phyloP scores from a whole-genome alignment of 2,797 vertebrate genomes.

The Lagocephalus sceleratus region DNA sequence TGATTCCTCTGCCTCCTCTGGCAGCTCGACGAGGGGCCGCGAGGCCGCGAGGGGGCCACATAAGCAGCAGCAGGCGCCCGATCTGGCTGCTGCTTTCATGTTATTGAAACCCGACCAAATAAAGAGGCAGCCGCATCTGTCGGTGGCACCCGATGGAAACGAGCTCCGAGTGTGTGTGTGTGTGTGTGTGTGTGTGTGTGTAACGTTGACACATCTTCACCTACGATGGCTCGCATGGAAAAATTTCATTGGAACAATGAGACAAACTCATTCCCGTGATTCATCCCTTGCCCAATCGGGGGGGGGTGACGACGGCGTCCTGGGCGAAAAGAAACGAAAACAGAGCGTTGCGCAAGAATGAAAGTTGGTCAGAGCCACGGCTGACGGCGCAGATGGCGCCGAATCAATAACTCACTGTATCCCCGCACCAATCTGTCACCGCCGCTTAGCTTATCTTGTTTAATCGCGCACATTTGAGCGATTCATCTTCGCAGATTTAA shows the following conservation, averaged over 20 bases:
- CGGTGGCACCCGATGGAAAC: conserved; percentile 63
- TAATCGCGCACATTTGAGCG: conserved; percentile 32
- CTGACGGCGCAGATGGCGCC: conserved; percentile 35
- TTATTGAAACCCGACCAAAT: conserved; percentile 73
- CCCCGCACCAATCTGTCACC: conserved; percentile 22
- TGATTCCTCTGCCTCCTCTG: conserved; percentile 50
- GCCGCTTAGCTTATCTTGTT: conserved; percentile 27
- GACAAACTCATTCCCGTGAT: conserved; percentile 44
- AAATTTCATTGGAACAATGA: conserved; percentile 49
- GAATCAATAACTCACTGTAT: conserved; percentile 45
- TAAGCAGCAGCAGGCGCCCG: conserved; percentile 60
- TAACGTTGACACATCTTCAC: conserved; percentile 12
- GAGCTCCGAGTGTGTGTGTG: conserved; percentile 20
- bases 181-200: conserved; percentile 1
- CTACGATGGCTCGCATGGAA: conserved; percentile 14
- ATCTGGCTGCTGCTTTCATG: conserved; percentile 65
- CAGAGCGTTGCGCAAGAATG: conserved; percentile 57
- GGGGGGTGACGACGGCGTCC: conserved; percentile 55
- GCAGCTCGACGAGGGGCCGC: conserved; percentile 52
- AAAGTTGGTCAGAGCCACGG: conserved; percentile 51
- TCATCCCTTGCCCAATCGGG: conserved; percentile 56
- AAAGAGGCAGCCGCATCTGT: conserved; percentile 63
- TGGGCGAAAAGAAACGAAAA: conserved; percentile 55
- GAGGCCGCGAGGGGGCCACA: conserved; percentile 50
- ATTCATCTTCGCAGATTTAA: conserved; percentile 29